A percentile compares a stretch with the other conserved stretches of the same genome.
phyloP scores from a whole-genome alignment of 2,797 vertebrate genomes.

The Poeciliopsis presidionis region DNA sequence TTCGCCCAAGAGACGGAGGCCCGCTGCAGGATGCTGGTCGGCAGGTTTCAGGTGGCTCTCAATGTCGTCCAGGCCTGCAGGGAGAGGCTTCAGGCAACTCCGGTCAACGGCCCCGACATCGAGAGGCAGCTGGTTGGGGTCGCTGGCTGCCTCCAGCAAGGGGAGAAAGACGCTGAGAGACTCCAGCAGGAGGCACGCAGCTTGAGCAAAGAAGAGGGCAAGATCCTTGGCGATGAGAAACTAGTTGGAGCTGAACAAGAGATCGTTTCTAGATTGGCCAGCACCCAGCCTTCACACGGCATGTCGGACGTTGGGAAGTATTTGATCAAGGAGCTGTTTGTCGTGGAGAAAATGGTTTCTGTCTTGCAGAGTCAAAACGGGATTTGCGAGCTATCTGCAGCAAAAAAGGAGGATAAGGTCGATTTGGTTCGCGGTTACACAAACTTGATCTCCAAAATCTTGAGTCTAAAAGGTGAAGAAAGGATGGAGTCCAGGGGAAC shows the following conservation, averaged over 20 bases:
- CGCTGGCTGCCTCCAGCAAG: conserved; percentile 67
- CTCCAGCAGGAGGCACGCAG: conserved; percentile 57
- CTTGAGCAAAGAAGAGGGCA: conserved; percentile 49
- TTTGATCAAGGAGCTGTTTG: conserved; percentile 82
- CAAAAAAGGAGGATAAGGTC: conserved; percentile 46
- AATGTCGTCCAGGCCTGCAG: conserved; percentile 82
- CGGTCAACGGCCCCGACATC: conserved; percentile 48
- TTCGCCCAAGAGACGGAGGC: conserved; percentile 75
- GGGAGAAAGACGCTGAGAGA: conserved; percentile 60
- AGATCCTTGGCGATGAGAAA: conserved; percentile 53
- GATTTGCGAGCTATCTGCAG: conserved; percentile 64
- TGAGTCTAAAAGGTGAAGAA: conserved; percentile 50
- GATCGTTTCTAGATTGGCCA: conserved; percentile 56
- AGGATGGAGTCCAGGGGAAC: conserved; percentile 20
- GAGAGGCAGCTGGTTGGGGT: conserved; percentile 63
- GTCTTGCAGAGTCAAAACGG: conserved; percentile 80
- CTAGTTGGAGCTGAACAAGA: conserved; percentile 64
- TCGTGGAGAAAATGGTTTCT: conserved; percentile 86
- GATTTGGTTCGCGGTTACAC: conserved; percentile 64
- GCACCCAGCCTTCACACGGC: conserved; percentile 42
- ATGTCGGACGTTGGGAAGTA: conserved; percentile 36
- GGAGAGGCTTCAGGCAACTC: conserved; percentile 74
- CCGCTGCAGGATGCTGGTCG: conserved; percentile 77
- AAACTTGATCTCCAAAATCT: conserved; percentile 75
- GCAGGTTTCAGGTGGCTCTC: conserved; percentile 80